phyloP scores from a whole-genome alignment of 2,113 vertebrate genomes.

The Prolemur simus region DNA sequence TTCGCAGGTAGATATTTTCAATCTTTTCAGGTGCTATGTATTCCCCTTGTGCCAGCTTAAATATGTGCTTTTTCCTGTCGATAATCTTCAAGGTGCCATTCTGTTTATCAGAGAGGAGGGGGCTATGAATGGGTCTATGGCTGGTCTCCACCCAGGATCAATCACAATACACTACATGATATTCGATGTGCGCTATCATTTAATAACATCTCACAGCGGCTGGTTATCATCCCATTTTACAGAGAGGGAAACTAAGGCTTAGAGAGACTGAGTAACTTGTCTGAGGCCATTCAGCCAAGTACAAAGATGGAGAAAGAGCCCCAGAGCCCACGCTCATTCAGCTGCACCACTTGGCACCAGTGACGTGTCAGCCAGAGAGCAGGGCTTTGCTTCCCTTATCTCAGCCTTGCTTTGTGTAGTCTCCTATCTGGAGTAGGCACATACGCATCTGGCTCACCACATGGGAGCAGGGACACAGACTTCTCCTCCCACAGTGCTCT shows the following conservation, averaged over 20 bases:
- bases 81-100: conserved; percentile 96
- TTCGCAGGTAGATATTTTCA: conserved; percentile 92
- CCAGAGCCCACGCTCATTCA: not conserved
- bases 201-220: not conserved
- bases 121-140: not conserved
- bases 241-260: not conserved
- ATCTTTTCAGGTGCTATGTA: conserved; percentile 99
- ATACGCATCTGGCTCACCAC: not conserved
- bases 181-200: not conserved
- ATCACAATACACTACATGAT: not conserved
- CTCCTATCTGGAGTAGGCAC: not conserved
- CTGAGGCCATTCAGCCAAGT: not conserved
- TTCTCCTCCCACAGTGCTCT: not conserved
- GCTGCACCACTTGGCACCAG: not conserved
- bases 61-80: conserved; percentile 98
- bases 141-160: not conserved
- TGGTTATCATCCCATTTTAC: not conserved
- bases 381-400: fast-evolving
- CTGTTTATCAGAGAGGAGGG: conserved; percentile 79
- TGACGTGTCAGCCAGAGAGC: not conserved
- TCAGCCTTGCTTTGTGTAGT: fast-evolving
- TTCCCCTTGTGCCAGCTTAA: conserved; percentile 98
- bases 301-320: not conserved
- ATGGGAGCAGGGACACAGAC: not conserved
- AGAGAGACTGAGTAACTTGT: not conserved